Evolutionary conservation across 2,797 vertebrate genomes (phyloP), one percentile per base, ranked within the genome.

Genomic region (Spinibarbus caldwelli): DNA sequence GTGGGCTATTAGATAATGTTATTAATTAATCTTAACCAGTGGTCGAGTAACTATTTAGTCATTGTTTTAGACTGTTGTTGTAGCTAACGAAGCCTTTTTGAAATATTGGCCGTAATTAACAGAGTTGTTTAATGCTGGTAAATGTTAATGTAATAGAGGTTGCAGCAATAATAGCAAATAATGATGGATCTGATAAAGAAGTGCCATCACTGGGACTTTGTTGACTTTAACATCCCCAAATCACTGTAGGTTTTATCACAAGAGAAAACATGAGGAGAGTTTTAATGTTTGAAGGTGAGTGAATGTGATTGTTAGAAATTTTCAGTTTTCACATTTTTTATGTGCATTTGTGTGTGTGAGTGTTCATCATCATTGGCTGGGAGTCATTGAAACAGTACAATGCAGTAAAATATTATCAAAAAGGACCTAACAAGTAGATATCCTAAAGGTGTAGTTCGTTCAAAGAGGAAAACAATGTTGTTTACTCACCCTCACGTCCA

Each of bases 341-440:
- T 41, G 14, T 77, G 62, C 26, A 29, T 85, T 26, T 82, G 43
- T 81, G 54, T 31, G 17, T 62, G n/a, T 78, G 52, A 34, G 70
- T 75, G 66, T 54, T 49, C 21, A 54, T 54, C 21, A 70, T 43
- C 73, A 85, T 23, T 68, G 34, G 66, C 66, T 68, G 34, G 1
- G 4, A 38, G 66, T 71, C 23, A 3, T 15, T 36, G 19, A 75
- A 62, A 76, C 21, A 64, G 29, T 76, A 49, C 71, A 52, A 86
- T 84, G 80, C 78, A 86, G 80, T 81, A 68, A 67, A n/a, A 75
- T 67, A 23, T 47, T 31, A 57, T 73, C 21, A 38, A 52, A 75
- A 54, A 34, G 62, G 54, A 31, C 67, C 62, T 34, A 43, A 78
- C 4, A 78, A 23, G 4, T 23, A 9, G 31, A 59, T 38, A 23